A percentile compares a stretch with the other conserved stretches of the same genome.
These are phyloP conservation scores for Brotula barbata DNA, from an alignment of 2,797 vertebrate genomes.

Conservation along the genomic window DNA sequence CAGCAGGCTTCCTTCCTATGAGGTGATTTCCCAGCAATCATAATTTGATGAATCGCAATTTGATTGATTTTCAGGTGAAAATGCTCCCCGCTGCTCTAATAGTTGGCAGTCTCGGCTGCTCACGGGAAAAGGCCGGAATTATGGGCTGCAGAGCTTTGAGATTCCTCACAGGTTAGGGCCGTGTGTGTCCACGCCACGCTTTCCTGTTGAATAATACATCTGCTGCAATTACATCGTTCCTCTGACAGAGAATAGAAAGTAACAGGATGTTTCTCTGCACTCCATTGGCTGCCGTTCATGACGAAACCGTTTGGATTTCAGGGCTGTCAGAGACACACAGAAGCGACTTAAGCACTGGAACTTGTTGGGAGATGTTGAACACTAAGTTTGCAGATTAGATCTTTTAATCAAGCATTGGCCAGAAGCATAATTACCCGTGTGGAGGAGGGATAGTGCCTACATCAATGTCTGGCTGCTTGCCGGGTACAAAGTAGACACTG, in stretches of 20 bases:
- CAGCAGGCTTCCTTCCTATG: not conserved
- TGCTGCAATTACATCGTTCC: constrained; percentile 65
- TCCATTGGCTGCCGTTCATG: constrained; percentile 46
- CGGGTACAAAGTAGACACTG: constrained; percentile 63
- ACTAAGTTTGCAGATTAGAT: constrained; percentile 72
- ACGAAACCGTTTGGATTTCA: constrained; percentile 39
- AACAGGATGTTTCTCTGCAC: constrained; percentile 57
- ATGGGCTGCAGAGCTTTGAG: constrained; percentile 27
- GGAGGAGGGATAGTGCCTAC: constrained; percentile 67
- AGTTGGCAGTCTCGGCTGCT: not conserved
- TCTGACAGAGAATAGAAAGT: constrained; percentile 60
- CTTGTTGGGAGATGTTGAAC: constrained; percentile 67
- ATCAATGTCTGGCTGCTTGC: constrained; percentile 68
- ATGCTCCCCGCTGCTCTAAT: not conserved
- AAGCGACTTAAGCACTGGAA: constrained; percentile 49
- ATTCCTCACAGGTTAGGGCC: constrained; percentile 35
- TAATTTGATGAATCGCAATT: constrained; percentile 7
- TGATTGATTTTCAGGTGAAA: constrained; percentile 30
- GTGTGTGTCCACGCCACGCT: constrained; percentile 39
- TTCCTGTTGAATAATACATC: constrained; percentile 67
- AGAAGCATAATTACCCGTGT: constrained; percentile 66
- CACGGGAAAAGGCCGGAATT: constrained; percentile 23
- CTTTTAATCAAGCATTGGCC: constrained; percentile 73
- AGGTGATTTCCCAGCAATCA: not conserved
- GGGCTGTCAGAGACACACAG: constrained; percentile 30